These are phyloP conservation scores for Xestia ashworthii DNA, from an alignment of 2,888 invertebrate species.

Conservation along the genomic window DNA sequence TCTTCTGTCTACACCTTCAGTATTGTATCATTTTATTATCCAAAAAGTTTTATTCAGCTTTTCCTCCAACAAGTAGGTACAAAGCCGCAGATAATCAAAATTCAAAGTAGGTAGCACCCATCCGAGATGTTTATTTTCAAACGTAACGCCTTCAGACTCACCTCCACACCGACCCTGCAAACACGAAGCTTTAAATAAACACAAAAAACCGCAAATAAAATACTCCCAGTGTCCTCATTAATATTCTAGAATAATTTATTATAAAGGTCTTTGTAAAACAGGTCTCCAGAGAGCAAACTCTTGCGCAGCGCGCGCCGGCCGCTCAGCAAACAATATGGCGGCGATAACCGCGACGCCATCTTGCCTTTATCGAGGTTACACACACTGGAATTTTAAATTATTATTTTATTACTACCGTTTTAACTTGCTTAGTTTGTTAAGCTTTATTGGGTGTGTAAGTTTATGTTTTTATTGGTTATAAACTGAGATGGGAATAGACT, in stretches of 20 bases:
- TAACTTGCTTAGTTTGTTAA: constrained; percentile 59
- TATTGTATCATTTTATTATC: neutral
- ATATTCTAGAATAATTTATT: constrained; percentile 75
- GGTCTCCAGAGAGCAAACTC: constrained; percentile 87
- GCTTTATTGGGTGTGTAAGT: constrained; percentile 47
- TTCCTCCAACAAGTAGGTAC: constrained; percentile 1
- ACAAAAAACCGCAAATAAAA: constrained; percentile 68
- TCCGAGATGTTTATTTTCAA: constrained; percentile 62
- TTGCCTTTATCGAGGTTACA: constrained; percentile 88
- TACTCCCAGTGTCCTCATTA: constrained; percentile 82
- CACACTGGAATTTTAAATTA: constrained; percentile 84
- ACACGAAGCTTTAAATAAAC: constrained; percentile 56
- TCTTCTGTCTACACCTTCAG: neutral
- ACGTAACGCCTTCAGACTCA: constrained; percentile 67
- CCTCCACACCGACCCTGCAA: constrained; percentile 52
- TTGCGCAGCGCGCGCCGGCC: constrained; percentile 82
- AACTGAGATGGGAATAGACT: constrained; percentile 1
- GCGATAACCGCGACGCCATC: constrained; percentile 87
- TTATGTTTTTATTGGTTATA: constrained; percentile 42
- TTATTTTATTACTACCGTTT: constrained; percentile 78
- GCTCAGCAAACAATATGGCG: constrained; percentile 86
- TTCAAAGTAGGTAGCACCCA: constrained; percentile 64
- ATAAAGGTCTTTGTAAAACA: constrained; percentile 85
- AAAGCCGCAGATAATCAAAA: constrained; percentile 52
- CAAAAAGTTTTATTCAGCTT: neutral